Evolutionary conservation across 2,113 vertebrate species (phyloP).

Genomic region (Oenanthe melanoleuca): DNA sequence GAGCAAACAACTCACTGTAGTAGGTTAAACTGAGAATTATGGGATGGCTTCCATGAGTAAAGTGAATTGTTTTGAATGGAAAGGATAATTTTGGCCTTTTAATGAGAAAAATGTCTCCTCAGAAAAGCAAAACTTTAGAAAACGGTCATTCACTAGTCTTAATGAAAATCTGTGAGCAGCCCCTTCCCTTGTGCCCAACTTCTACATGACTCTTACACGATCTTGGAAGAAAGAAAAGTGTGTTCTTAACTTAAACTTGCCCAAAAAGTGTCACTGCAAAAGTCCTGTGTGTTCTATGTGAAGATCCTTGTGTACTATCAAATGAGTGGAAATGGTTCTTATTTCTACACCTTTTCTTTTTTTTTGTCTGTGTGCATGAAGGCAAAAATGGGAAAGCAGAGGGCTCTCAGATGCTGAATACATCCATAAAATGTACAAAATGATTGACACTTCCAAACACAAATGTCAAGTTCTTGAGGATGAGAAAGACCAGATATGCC

Average conservation of each 20-base stretch:
- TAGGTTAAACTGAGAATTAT: not conserved
- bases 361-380: not conserved
- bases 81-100: not conserved
- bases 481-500: not conserved
- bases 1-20: not conserved
- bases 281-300: not conserved
- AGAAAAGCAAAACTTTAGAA: not conserved
- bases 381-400: not conserved
- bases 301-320: not conserved
- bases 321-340: not conserved
- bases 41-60: not conserved
- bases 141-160: not conserved
- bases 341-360: not conserved
- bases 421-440: not conserved
- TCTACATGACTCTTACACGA: not conserved
- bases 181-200: not conserved
- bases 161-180: not conserved
- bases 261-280: not conserved
- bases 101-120: not conserved
- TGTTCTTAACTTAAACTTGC: not conserved
- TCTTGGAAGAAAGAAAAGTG: not conserved
- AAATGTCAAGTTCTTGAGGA: not conserved
- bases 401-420: not conserved
- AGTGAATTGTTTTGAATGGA: not conserved
- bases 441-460: not conserved